A percentile compares a stretch with the other conserved stretches of the same genome.
Conservation (phyloP, 2,888 invertebrate genomes). For the Pristionchus maxplancki region DNA sequence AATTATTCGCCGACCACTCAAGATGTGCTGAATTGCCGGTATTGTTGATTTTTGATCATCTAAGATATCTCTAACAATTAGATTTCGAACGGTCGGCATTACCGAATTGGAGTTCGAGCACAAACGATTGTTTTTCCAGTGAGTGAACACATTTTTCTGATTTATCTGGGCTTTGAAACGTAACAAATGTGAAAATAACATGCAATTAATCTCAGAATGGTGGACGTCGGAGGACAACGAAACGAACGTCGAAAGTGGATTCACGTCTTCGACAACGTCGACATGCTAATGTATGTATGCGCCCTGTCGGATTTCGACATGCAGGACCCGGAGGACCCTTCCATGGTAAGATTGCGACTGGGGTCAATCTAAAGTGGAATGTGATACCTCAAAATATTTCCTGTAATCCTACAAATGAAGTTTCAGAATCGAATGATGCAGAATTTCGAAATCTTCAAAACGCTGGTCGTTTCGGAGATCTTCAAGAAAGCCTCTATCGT, state of each 20-base stretch:
- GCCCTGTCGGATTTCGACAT: constrained; percentile 67
- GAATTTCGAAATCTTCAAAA: constrained; percentile 71
- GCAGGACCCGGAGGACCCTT: constrained; percentile 65
- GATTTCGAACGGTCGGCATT: constrained; percentile 64
- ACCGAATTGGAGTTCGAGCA: constrained; percentile 62
- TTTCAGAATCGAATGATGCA: constrained; percentile 77
- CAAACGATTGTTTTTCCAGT: constrained; percentile 66
- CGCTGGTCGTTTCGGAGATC: constrained; percentile 77
- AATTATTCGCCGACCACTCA: constrained; percentile 66
- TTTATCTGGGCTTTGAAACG: no score
- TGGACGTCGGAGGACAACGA: constrained; percentile 70
- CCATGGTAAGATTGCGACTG: not conserved
- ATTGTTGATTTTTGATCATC: not conserved
- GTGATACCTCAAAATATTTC: no score
- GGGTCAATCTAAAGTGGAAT: no score
- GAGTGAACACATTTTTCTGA: not conserved
- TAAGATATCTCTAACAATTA: not conserved
- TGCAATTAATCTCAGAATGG: constrained; percentile 61
- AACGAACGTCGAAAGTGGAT: constrained; percentile 71
- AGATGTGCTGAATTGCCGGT: constrained; percentile 76
- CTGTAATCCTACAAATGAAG: no score
- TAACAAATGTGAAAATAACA: not conserved
- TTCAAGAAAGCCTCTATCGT: constrained; percentile 78
- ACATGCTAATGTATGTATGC: constrained; percentile 66
- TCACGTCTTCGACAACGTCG: constrained; percentile 69